Evolutionary conservation across 2,888 invertebrate genomes (phyloP).

Genomic region (Cylloceria caligata): DNA sequence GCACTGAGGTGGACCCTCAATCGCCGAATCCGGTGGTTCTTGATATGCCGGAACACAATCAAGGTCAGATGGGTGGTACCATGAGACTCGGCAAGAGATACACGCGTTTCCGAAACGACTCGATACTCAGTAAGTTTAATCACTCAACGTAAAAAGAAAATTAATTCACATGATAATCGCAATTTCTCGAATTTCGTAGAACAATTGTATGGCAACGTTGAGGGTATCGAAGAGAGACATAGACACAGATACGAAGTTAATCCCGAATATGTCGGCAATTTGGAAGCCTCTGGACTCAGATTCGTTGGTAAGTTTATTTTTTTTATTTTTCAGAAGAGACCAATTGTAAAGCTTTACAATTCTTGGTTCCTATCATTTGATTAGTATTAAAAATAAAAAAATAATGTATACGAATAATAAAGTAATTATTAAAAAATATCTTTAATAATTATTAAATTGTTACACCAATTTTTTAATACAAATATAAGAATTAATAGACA

Average conservation of each 20-base stretch:
- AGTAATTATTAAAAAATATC: background rate
- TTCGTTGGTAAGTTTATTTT: slow-evolving; percentile 90
- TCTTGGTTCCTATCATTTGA: background rate
- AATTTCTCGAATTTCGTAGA: slow-evolving; percentile 83
- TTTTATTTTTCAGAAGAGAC: slow-evolving; percentile 10
- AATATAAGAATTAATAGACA: background rate
- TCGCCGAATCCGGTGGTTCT: slow-evolving; percentile 94
- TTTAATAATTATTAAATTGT: no score
- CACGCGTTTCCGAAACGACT: slow-evolving; percentile 90
- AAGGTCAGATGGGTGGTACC: slow-evolving; percentile 97
- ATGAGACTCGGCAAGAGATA: slow-evolving; percentile 98
- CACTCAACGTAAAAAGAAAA: slow-evolving; percentile 23
- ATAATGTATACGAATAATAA: no score
- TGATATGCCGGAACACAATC: slow-evolving; percentile 99
- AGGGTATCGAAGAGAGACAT: slow-evolving; percentile 96
- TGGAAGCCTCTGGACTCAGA: slow-evolving; percentile 93
- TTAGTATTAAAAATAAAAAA: background rate
- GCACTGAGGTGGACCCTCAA: slow-evolving; percentile 92
- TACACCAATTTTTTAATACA: background rate
- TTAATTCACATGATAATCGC: background rate
- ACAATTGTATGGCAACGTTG: slow-evolving; percentile 91
- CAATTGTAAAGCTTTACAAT: slow-evolving; percentile 8
- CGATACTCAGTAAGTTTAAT: slow-evolving; percentile 87
- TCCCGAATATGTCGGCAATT: slow-evolving; percentile 91
- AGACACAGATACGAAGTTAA: slow-evolving; percentile 99